Base-by-base conservation (phyloP, 2,113 vertebrate species). In the Tychaedon coryphoeus region DNA sequence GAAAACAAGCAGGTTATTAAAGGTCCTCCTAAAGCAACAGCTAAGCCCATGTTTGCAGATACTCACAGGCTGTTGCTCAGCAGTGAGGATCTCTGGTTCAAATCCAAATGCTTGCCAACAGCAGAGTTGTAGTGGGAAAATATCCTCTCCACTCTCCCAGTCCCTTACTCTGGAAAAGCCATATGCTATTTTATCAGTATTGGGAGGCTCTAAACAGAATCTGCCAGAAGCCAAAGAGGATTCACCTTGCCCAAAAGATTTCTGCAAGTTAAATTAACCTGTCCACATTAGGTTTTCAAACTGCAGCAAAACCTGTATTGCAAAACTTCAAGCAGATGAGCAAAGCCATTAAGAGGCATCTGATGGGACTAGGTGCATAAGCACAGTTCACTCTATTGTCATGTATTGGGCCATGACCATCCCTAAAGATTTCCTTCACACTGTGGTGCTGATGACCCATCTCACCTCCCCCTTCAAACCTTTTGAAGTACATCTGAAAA, bases 1-100 rank as follows among this genome's bases (percentile, higher is more conserved):
- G 90, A 96, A 97, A 96, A 96, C 96, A 97, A 95, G 86, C 22
- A 18, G 94, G 92, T 97, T 94, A 96, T 86, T 86, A 95, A 95
- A 96, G 95, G 91, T 96, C 91, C 47, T 95, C 76, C 87, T 93
- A 90, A 86, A 97, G 73, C 22, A 2, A 83, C 75, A 91, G 84
- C 75, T 90, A 90, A 93, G 95, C 75, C 79, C 22, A 0, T 95
- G 94, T 95, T 95, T 93, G 88, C 79, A 79, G 95, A 94, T 93
- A 94, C 82, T 92, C 64, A 85, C 70, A 82, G 93, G 90, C 86
- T 93, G 85, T 85, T 93, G 56, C 91, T 91, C 56, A 69, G 48
- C 79, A 77, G 48, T 73, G 73, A 94, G 64, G 42, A 84, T 86
- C 53, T 56, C 67, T 74, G 76, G 75, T 91, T 95, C 78, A 86